Evolutionary conservation across 2,888 invertebrate species (phyloP).

Genomic region (Hemistola chrysoprasaria): DNA sequence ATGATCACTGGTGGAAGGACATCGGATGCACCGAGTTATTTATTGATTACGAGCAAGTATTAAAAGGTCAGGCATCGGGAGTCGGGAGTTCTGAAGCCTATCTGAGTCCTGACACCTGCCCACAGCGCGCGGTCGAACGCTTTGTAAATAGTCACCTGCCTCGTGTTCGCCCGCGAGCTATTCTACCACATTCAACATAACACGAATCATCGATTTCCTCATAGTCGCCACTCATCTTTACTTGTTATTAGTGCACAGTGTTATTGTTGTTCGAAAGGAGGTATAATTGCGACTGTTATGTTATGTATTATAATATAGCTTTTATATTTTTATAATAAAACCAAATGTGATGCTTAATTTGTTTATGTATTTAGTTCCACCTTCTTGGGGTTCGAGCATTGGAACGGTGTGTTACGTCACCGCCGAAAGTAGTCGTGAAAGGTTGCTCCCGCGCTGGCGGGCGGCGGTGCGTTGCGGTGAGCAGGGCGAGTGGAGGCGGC

Average conservation of each 20-base stretch:
- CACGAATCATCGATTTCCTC: conserved; percentile 47
- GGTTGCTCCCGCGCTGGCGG: conserved; percentile 43
- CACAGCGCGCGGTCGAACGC: conserved; percentile 49
- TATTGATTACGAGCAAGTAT: conserved; percentile 46
- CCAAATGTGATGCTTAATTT: conserved; percentile 62
- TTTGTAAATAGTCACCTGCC: conserved; percentile 67
- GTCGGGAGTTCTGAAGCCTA: conserved; percentile 9
- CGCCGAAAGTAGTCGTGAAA: conserved; percentile 75
- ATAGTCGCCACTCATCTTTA: conserved; percentile 64
- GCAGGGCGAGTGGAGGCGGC: conserved; percentile 45
- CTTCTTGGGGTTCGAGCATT: conserved; percentile 39
- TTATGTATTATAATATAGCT: conserved; percentile 75
- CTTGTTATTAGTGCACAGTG: conserved; percentile 80
- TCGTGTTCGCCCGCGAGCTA: conserved; percentile 50
- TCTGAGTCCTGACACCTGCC: conserved; percentile 38
- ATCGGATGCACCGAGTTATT: conserved; percentile 46
- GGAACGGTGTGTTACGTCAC: conserved; percentile 53
- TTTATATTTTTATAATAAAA: conserved; percentile 76
- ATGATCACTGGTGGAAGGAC: conserved; percentile 52
- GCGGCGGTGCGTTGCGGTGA: conserved; percentile 28
- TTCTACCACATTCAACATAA: conserved; percentile 28
- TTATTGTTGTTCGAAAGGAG: conserved; percentile 70
- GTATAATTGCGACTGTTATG: conserved; percentile 75
- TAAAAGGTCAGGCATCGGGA: conserved; percentile 5
- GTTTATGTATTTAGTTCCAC: conserved; percentile 57